These are phyloP conservation scores for Varroa destructor DNA, from an alignment of 1,140 invertebrate species.

Conservation along the genomic window DNA sequence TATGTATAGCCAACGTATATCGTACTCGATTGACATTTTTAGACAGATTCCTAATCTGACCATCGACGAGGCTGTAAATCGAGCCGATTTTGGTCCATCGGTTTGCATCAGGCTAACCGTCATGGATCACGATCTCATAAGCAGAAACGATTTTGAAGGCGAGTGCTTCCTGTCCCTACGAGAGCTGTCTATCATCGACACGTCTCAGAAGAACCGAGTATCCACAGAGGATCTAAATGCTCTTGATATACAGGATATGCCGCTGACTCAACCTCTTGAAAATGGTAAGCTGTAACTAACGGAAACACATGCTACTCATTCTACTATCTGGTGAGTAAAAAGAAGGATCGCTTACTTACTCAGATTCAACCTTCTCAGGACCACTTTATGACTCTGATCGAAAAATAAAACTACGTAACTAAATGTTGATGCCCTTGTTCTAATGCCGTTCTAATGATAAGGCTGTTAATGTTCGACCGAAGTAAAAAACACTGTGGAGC, in stretches of 20 bases:
- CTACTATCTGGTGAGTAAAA: neutral
- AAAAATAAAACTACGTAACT: no score
- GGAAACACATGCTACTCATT: neutral
- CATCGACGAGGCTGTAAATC: no score
- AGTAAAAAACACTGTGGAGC: neutral
- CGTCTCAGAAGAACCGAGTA: conserved; percentile 40
- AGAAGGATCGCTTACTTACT: neutral
- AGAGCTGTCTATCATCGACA: conserved; percentile 54
- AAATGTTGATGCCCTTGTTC: no score
- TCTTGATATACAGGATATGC: conserved; percentile 51
- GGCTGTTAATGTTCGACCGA: no score
- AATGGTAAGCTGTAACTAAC: conserved; percentile 50
- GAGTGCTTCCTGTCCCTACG: conserved; percentile 76
- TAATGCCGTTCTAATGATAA: no score
- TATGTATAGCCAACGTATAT: no score
- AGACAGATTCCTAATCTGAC: no score
- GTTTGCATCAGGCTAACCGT: conserved; percentile 65
- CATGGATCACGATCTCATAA: conserved; percentile 90
- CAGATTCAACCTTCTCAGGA: neutral
- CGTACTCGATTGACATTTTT: no score
- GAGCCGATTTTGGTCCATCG: conserved; percentile 5
- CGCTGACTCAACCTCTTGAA: conserved; percentile 74
- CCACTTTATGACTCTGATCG: no score
- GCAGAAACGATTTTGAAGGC: conserved; percentile 87
- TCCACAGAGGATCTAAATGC: conserved; percentile 62